These are phyloP conservation scores for Pachypeltis micranthus DNA, from an alignment of 1,140 invertebrate genomes.

Conservation along the genomic window DNA sequence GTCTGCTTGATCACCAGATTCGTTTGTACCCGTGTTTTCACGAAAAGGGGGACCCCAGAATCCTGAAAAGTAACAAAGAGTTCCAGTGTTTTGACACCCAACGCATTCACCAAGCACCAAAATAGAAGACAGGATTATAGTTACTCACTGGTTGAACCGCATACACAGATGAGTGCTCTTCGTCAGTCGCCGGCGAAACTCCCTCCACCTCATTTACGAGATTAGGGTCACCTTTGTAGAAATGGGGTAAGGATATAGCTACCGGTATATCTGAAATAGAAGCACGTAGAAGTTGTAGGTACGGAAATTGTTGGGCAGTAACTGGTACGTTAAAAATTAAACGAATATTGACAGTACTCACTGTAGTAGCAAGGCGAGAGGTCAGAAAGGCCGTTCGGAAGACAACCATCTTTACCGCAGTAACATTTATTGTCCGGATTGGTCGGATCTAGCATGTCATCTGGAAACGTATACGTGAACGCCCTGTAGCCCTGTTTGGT, in stretches of 20 bases:
- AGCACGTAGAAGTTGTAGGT: no score
- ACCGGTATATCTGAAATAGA: slow-evolving; percentile 48
- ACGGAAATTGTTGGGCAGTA: no score
- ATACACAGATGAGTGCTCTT: slow-evolving; percentile 41
- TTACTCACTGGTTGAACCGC: slow-evolving; percentile 43
- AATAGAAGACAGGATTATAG: background rate
- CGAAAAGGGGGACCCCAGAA: slow-evolving; percentile 45
- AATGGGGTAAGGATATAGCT: slow-evolving; percentile 67
- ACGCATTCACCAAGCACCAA: no score
- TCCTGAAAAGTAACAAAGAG: slow-evolving; percentile 34
- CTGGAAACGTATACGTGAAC: slow-evolving; percentile 38
- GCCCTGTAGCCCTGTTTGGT: slow-evolving; percentile 33
- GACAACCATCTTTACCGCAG: slow-evolving; percentile 40
- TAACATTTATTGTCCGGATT: slow-evolving; percentile 50
- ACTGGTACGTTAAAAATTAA: no score
- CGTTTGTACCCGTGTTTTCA: slow-evolving; percentile 48
- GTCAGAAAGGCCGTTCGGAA: slow-evolving; percentile 49
- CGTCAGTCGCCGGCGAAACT: slow-evolving; percentile 41
- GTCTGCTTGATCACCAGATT: slow-evolving; percentile 50
- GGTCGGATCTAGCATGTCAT: slow-evolving; percentile 42
- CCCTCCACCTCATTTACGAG: slow-evolving; percentile 52
- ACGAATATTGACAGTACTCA: slow-evolving; percentile 34
- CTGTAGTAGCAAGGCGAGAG: slow-evolving; percentile 62
- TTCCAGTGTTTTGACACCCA: no score
- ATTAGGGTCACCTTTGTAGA: slow-evolving; percentile 51